Evolutionary conservation across 2,797 vertebrate genomes (phyloP).

Genomic region (Oophaga sylvatica): DNA sequence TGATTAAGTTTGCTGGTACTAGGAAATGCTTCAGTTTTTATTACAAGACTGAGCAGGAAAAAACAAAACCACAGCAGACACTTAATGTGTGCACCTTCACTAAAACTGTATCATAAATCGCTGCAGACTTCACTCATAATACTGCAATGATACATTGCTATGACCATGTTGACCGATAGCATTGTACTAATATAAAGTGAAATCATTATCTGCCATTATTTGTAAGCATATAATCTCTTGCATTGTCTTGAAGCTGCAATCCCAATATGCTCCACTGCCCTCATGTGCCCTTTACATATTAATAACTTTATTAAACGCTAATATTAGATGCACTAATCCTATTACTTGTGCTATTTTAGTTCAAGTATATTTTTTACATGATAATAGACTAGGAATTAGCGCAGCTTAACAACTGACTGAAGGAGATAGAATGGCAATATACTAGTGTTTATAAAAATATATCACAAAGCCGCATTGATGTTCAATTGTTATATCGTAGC

Average conservation of each 20-base stretch:
- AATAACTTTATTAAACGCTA: constrained; percentile 38
- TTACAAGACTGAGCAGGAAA: too few relatives aligned
- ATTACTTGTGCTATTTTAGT: constrained; percentile 23
- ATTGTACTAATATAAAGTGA: neutral
- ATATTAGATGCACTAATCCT: constrained; percentile 44
- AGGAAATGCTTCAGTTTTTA: too few relatives aligned
- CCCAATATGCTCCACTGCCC: constrained; percentile 29
- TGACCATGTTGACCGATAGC: neutral
- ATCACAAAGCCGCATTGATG: constrained; percentile 53
- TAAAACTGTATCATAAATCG: neutral
- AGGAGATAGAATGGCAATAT: constrained; percentile 9
- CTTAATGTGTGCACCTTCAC: too few relatives aligned
- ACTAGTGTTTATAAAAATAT: constrained; percentile 30
- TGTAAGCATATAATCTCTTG: constrained; percentile 26
- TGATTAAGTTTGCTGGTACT: too few relatives aligned
- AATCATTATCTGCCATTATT: constrained; percentile 35
- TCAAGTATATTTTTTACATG: constrained; percentile 30
- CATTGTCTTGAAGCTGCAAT: constrained; percentile 1
- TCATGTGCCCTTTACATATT: constrained; percentile 29
- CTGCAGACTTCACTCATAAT: too few relatives aligned
- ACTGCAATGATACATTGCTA: neutral
- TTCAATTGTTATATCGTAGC: constrained; percentile 8
- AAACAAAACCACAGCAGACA: too few relatives aligned
- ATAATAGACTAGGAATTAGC: constrained; percentile 25
- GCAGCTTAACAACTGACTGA: constrained; percentile 27